Conservation (phyloP, 2,888 invertebrate genomes). For the Microplitis manilae region DNA sequence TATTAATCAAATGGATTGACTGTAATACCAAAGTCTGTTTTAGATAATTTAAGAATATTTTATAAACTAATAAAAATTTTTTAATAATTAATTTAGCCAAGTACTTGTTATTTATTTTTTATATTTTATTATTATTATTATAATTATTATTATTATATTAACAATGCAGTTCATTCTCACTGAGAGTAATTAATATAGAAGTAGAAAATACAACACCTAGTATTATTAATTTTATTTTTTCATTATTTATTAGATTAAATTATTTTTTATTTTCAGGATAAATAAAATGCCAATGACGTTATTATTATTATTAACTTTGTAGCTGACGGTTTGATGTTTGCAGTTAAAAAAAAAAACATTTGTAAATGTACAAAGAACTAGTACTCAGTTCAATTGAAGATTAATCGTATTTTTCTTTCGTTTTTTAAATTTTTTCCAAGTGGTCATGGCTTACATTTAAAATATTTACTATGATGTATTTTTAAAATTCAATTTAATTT, state of each 20-base stretch:
- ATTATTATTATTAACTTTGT: background rate
- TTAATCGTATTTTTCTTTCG: conserved; percentile 3
- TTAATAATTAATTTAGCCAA: conserved; percentile 13
- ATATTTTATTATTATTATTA: conserved; percentile 29
- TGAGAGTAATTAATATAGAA: conserved; percentile 40
- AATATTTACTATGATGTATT: conserved; percentile 11
- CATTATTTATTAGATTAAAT: background rate
- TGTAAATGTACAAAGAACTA: conserved; percentile 23
- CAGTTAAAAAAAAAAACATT: conserved; percentile 21
- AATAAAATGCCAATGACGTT: background rate
- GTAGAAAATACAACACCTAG: conserved; percentile 58
- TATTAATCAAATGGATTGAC: background rate
- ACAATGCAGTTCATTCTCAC: conserved; percentile 47
- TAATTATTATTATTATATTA: conserved; percentile 44
- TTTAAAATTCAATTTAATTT: conserved; percentile 42
- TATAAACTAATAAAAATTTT: conserved; percentile 25
- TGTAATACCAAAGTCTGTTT: conserved; percentile 26
- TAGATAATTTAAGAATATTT: conserved; percentile 10
- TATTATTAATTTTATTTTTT: conserved; percentile 27
- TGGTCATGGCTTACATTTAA: background rate
- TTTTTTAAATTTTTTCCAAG: background rate
- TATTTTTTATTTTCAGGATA: background rate
- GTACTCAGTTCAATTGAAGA: background rate
- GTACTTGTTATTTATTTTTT: conserved; percentile 40
- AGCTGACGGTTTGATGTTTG: background rate